Evolutionary conservation across 2,888 invertebrate genomes (phyloP), one percentile per base, ranked within the genome.

Genomic region (Dinocampus coccinellae): DNA sequence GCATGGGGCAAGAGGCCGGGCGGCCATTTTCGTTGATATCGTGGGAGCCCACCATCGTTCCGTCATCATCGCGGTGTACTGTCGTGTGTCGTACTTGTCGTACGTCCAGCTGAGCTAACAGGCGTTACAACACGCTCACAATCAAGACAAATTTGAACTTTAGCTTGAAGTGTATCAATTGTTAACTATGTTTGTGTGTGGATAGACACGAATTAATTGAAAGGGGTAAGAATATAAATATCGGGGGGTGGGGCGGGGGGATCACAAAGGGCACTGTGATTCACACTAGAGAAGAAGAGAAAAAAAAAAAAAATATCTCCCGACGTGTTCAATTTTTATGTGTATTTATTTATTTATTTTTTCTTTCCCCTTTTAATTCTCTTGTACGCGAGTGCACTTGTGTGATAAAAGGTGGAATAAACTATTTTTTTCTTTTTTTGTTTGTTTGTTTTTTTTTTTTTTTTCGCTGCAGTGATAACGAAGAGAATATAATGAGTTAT

Each of bases 101-200:
- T 78, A 76, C 77, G 80, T 79, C 81, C 82, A 84, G 84, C 83
- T 83, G 83, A 84, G 79, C 80, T 78, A n/a, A 47, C 47, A 47
- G 20, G 16, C 47, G 79, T 84, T 76, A 79, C 77, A 77, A 57
- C 57, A 24, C 29, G 26, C 57, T 57, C 13, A 29, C 57, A 47
- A 29, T 29, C 29, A 7, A 29, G 3, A 29, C n/a, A 29, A 29
- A 29, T 29, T 29, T 7, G 29, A 4, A 7, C 7, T 47, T 2
- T 16, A 20, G n/a, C 7, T n/a, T 47, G 7, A 16, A 16, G 47
- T 47, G 47, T 20, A 16, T 7, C 16, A 4, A 47, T 47, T 20
- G 16, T 47, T 47, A 47, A 60, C 57, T 39, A 67, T 34, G 57
- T 34, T n/a, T 55, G 61, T 22, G 33, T 52, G 3, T 36, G 52